Evolutionary conservation across 1,140 invertebrate genomes (phyloP).

Genomic region (Acromyrmex echinatior): DNA sequence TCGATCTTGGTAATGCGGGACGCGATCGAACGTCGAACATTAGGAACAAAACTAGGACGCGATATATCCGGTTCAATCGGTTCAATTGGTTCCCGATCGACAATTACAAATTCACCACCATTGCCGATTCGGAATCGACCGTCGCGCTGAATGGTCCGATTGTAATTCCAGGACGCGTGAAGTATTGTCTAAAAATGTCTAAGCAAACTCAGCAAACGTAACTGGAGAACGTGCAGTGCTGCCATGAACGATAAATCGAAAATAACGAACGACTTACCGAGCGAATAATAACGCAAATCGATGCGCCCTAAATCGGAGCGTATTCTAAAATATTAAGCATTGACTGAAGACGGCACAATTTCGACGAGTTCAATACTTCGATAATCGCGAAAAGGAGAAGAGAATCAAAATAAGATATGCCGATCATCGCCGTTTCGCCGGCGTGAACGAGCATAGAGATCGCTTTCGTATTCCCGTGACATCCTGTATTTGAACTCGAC

Average conservation of each 20-base stretch:
- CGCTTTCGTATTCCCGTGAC: slow-evolving; percentile 12
- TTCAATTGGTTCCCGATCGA: background rate
- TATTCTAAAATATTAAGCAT: background rate
- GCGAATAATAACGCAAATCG: slow-evolving; percentile 1
- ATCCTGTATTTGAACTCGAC: background rate
- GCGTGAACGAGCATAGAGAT: too few species aligned
- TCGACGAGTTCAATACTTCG: background rate
- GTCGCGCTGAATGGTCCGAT: background rate
- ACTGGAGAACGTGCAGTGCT: background rate
- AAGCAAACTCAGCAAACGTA: background rate
- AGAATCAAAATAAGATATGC: background rate
- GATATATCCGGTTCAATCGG: slow-evolving; percentile 4
- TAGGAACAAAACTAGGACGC: slow-evolving; percentile 47
- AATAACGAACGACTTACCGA: background rate
- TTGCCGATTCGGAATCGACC: background rate
- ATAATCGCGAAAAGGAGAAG: background rate
- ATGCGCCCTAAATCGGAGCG: too few species aligned
- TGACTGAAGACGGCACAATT: slow-evolving; percentile 5
- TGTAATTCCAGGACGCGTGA: background rate
- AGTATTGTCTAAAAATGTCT: background rate
- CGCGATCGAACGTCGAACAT: slow-evolving; percentile 7
- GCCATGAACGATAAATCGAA: background rate
- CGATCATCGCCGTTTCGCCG: background rate
- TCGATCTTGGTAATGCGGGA: background rate
- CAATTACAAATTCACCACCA: background rate